Percentiles rank a stretch among this genome's conserved stretches.
Conservation (phyloP, 1,140 invertebrate genomes). For the Camponotus pennsylvanicus region DNA sequence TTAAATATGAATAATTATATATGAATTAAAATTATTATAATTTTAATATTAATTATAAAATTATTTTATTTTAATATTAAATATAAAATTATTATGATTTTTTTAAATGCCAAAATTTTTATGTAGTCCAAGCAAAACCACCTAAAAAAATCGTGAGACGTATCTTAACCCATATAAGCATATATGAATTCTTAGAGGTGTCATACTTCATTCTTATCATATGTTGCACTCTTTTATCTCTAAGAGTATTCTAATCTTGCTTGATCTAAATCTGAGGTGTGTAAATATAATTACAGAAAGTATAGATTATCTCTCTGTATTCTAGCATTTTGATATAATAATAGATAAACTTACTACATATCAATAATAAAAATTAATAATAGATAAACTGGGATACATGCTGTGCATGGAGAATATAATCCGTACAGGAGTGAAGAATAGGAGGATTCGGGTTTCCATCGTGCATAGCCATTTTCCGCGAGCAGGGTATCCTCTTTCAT, state of each 20-base stretch:
- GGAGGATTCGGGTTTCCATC: conserved; percentile 36
- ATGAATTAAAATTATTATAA: no score
- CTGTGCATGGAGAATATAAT: neutral
- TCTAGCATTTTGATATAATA: neutral
- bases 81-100: no score
- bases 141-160: neutral
- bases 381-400: neutral
- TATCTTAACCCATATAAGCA: neutral
- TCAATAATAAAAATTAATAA: neutral
- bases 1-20: no score
- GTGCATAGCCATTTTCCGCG: conserved; percentile 59
- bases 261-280: neutral
- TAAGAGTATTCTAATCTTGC: neutral
- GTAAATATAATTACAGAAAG: neutral
- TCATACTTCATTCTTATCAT: conserved; percentile 3
- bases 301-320: neutral
- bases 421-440: neutral
- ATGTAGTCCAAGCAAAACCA: neutral
- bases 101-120: no score
- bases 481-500: neutral
- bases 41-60: no score
- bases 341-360: neutral
- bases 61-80: no score
- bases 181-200: neutral
- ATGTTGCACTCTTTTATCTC: neutral